These are phyloP conservation scores for Clarias batrachus DNA, from an alignment of 2,113 vertebrate species.

Conservation along the genomic window DNA sequence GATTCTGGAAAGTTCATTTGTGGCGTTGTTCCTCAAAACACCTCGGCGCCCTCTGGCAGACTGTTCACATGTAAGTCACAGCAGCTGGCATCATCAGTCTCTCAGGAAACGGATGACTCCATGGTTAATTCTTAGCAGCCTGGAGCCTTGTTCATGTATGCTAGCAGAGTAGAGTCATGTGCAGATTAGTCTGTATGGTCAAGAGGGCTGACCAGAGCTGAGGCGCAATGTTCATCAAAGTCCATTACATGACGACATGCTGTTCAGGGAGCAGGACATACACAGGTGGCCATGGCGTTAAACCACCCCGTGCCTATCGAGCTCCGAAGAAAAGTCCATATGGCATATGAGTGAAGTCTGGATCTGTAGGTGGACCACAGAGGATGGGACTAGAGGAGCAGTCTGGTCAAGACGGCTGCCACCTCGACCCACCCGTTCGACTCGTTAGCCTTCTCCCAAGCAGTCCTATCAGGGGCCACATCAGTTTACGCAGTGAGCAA, in stretches of 20 bases:
- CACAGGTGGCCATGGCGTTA: conserved; percentile 4
- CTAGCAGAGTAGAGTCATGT: conserved; percentile 15
- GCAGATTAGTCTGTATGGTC: background rate
- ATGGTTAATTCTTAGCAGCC: conserved; percentile 2
- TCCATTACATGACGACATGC: conserved; percentile 15
- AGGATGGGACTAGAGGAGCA: background rate
- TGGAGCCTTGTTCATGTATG: background rate
- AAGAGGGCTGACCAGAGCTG: conserved; percentile 20
- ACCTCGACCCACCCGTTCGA: conserved; percentile 12
- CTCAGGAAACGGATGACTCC: background rate
- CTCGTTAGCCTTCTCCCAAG: conserved; percentile 39
- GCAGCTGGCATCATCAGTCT: background rate
- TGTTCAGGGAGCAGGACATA: conserved; percentile 6
- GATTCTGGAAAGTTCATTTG: conserved; percentile 20
- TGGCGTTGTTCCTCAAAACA: background rate
- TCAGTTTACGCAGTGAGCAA: conserved; percentile 57
- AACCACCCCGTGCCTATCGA: conserved; percentile 5
- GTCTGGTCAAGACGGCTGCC: conserved; percentile 14
- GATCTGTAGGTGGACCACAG: conserved; percentile 8
- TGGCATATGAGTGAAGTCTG: conserved; percentile 1
- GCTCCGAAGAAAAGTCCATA: conserved; percentile 32
- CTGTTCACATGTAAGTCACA: background rate
- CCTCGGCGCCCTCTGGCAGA: background rate
- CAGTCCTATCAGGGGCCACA: conserved; percentile 62
- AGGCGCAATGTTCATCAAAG: conserved; percentile 20